A percentile compares a stretch with the other conserved stretches of the same genome.
Evolutionary conservation across 2,888 invertebrate species (phyloP).

Genomic region (Spilosoma lubricipeda): DNA sequence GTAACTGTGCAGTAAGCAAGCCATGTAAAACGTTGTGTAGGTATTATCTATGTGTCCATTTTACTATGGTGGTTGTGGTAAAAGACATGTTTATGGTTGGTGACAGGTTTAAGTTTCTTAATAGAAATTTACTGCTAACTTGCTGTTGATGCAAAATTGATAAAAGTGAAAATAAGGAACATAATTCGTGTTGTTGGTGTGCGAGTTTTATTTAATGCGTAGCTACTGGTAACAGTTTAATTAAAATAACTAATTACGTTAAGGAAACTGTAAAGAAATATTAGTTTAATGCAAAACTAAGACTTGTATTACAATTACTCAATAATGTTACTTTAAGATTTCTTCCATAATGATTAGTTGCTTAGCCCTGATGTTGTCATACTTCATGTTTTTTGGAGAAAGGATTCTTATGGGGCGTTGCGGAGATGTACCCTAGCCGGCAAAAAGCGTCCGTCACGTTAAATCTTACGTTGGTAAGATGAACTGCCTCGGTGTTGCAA

Average conservation of each 20-base stretch:
- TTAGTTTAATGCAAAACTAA: slow-evolving; percentile 7
- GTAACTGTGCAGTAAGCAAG: slow-evolving; percentile 46
- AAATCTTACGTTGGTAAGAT: too few relatives aligned
- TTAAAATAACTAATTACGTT: not conserved
- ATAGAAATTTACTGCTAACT: slow-evolving; percentile 40
- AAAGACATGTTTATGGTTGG: slow-evolving; percentile 67
- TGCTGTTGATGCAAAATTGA: not conserved
- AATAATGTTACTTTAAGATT: too few relatives aligned
- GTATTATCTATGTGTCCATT: slow-evolving; percentile 39
- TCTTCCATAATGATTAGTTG: too few relatives aligned
- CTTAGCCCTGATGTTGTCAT: too few relatives aligned
- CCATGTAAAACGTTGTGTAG: slow-evolving; percentile 59
- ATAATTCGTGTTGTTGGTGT: not conserved
- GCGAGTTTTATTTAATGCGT: not conserved
- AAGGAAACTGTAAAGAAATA: slow-evolving; percentile 50
- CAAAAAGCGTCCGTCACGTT: too few relatives aligned
- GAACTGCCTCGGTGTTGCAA: too few relatives aligned
- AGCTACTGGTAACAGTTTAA: not conserved
- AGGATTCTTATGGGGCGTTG: too few relatives aligned
- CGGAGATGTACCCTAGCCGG: too few relatives aligned
- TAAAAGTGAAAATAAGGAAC: not conserved
- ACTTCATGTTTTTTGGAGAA: too few relatives aligned
- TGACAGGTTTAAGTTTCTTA: slow-evolving; percentile 64
- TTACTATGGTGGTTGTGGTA: slow-evolving; percentile 50
- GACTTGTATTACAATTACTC: not conserved